Conservation (phyloP, 2,888 invertebrate species). For the Stenurella melanura region DNA sequence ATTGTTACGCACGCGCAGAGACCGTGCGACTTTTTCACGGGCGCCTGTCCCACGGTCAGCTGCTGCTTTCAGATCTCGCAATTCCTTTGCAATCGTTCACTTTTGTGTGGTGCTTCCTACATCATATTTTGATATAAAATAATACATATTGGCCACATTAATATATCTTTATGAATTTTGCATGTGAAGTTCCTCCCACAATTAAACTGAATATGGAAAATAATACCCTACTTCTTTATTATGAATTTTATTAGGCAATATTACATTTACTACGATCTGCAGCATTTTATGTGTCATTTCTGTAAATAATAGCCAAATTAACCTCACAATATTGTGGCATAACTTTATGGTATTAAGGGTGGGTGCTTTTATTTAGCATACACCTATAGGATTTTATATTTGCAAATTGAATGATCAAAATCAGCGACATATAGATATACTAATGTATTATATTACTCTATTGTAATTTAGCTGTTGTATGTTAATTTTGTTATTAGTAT, state of each 20-base stretch:
- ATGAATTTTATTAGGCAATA: background rate
- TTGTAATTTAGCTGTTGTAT: too few relatives aligned
- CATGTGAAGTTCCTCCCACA: background rate
- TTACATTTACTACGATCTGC: background rate
- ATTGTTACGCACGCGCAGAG: conserved; percentile 72
- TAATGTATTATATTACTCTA: too few relatives aligned
- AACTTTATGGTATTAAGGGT: too few relatives aligned
- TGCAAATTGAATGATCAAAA: too few relatives aligned
- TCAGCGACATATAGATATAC: too few relatives aligned
- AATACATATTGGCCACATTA: background rate
- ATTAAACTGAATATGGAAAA: background rate
- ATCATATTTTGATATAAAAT: conserved; percentile 29
- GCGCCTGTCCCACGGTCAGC: conserved; percentile 76
- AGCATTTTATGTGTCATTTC: background rate
- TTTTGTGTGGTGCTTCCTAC: conserved; percentile 44
- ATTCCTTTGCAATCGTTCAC: conserved; percentile 49
- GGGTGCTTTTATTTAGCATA: too few relatives aligned
- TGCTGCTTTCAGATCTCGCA: conserved; percentile 66
- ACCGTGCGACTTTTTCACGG: conserved; percentile 82
- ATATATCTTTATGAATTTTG: background rate
- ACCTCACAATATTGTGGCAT: too few relatives aligned
- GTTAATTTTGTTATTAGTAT: too few relatives aligned
- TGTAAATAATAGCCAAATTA: background rate
- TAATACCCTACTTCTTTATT: background rate
- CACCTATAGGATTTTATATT: too few relatives aligned